Conservation (phyloP, 2,113 vertebrate species). For the Todiramphus chloris region DNA sequence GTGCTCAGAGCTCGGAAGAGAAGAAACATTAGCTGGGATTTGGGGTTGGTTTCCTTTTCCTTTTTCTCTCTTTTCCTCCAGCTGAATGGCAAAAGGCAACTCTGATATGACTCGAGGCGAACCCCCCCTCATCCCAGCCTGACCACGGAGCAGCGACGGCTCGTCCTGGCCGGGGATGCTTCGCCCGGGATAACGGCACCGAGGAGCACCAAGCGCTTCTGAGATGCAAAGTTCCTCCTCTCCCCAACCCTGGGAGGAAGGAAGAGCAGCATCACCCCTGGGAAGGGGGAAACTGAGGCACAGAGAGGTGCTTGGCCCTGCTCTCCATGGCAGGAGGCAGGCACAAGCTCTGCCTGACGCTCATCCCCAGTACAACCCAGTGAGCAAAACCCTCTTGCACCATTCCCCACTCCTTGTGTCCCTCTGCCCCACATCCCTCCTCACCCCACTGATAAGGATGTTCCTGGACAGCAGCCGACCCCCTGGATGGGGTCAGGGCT, state of each 20-base stretch:
- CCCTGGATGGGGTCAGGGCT: background rate
- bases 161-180: fast-evolving
- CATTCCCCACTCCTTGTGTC: fast-evolving
- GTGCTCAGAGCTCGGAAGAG: background rate
- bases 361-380: background rate
- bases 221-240: background rate
- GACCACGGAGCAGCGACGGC: fast-evolving
- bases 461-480: background rate
- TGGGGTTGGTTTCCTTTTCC: background rate
- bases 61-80: background rate
- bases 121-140: background rate
- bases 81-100: background rate
- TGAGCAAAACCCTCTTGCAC: background rate
- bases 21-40: background rate
- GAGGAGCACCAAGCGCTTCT: background rate
- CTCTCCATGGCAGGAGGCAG: fast-evolving
- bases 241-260: slow-evolving; percentile 21
- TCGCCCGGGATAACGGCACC: background rate
- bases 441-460: background rate
- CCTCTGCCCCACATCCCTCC: background rate
- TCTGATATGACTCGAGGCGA: background rate
- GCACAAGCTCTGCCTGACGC: background rate
- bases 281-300: background rate
- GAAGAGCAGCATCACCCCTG: background rate
- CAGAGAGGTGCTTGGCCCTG: background rate